Percentiles rank a stretch among this genome's conserved stretches.
phyloP scores from a whole-genome alignment of 2,113 vertebrate species.

The Chauna torquata region DNA sequence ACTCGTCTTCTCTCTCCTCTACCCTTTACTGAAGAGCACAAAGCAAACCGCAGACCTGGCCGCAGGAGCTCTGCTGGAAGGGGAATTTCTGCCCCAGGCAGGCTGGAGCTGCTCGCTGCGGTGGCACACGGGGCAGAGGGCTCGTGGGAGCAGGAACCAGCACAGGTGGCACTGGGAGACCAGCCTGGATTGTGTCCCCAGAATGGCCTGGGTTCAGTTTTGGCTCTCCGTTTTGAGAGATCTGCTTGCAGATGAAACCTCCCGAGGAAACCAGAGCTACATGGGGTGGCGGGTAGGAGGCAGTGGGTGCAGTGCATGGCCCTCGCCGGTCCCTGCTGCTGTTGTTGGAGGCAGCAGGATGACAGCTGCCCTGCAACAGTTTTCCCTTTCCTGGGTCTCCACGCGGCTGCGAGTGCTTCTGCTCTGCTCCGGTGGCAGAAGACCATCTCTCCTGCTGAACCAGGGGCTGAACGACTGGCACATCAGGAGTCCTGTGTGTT shows the following conservation, averaged over 20 bases:
- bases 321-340: background rate
- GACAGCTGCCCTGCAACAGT: background rate
- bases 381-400: background rate
- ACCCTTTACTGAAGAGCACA: constrained; percentile 40
- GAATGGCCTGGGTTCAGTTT: background rate
- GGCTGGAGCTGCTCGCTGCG: rapidly evolving
- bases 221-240: background rate
- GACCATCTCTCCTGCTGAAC: background rate
- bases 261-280: background rate
- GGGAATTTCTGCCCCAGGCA: background rate
- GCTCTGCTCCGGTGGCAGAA: background rate
- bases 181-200: rapidly evolving
- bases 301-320: background rate
- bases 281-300: background rate
- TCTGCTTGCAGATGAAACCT: background rate
- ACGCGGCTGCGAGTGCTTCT: background rate
- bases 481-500: rapidly evolving
- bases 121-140: background rate
- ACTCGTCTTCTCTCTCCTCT: constrained; percentile 53
- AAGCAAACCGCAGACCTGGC: background rate
- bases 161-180: background rate
- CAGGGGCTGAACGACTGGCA: background rate
- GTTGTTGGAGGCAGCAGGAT: background rate
- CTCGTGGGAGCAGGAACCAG: background rate
- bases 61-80: background rate